Conservation (phyloP, 2,888 invertebrate species). For the Cephus runcator region DNA sequence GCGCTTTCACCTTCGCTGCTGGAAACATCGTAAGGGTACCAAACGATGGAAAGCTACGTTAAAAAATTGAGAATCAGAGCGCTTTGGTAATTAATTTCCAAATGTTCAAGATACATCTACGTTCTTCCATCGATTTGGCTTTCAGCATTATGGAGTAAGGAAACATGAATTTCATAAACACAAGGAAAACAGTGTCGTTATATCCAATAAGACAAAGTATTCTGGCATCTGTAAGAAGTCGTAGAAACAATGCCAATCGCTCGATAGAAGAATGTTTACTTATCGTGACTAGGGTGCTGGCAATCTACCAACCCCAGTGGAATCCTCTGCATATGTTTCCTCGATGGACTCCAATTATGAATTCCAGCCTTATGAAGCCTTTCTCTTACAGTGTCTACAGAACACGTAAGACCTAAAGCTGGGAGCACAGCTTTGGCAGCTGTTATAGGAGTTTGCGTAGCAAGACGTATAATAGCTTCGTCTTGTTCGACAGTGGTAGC, state of each 20-base stretch:
- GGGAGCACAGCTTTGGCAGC: conserved; percentile 62
- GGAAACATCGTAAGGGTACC: conserved; percentile 18
- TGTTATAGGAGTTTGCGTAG: conserved; percentile 59
- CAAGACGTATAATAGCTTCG: conserved; percentile 59
- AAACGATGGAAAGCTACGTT: conserved; percentile 21
- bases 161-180: background rate
- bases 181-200: background rate
- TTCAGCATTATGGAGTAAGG: background rate
- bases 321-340: conserved; percentile 61
- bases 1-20: conserved; percentile 47
- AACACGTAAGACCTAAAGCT: conserved; percentile 60
- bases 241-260: background rate
- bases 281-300: background rate
- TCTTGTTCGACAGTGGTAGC: conserved; percentile 61
- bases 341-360: conserved; percentile 62
- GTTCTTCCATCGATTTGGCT: background rate
- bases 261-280: background rate
- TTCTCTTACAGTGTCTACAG: conserved; percentile 61
- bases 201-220: background rate
- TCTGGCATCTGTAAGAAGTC: background rate
- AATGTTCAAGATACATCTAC: conserved; percentile 6
- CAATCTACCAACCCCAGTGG: conserved; percentile 49
- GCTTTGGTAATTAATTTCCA: conserved; percentile 12
- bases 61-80: conserved; percentile 16
- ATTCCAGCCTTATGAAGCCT: conserved; percentile 62